Evolutionary conservation across 2,888 invertebrate species (phyloP).

Genomic region (Cheilosia vulpina): DNA sequence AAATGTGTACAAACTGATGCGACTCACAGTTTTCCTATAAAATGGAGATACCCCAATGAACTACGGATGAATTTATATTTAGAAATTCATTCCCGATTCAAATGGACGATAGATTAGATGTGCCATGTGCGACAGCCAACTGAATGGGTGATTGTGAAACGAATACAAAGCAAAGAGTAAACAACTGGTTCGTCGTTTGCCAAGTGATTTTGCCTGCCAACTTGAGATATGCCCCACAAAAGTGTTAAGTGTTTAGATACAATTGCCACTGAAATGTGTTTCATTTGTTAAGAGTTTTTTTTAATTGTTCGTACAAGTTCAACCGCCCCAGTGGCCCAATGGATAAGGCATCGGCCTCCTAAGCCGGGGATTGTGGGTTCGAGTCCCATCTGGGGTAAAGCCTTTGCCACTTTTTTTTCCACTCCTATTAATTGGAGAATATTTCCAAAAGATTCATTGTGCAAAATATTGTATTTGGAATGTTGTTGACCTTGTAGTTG

Average conservation of each 20-base stretch:
- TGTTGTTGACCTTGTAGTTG: too few relatives aligned
- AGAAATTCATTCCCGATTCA: slow-evolving; percentile 44
- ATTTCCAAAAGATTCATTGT: not conserved
- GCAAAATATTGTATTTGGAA: too few relatives aligned
- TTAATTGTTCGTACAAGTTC: not conserved
- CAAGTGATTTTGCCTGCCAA: too few relatives aligned
- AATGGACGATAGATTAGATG: not conserved
- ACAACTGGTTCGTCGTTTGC: not conserved
- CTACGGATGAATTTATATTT: slow-evolving; percentile 57
- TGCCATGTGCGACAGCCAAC: not conserved
- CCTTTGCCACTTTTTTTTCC: slow-evolving; percentile 54
- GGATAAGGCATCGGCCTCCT: slow-evolving; percentile 80
- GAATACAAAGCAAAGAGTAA: not conserved
- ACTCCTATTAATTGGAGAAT: not conserved
- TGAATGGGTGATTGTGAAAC: too few relatives aligned
- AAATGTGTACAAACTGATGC: slow-evolving; percentile 11
- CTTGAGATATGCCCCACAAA: too few relatives aligned
- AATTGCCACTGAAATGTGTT: not conserved
- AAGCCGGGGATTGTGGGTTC: slow-evolving; percentile 80
- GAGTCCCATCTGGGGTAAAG: slow-evolving; percentile 79
- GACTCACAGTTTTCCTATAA: slow-evolving; percentile 18
- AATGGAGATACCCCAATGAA: slow-evolving; percentile 46
- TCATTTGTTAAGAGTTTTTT: slow-evolving; percentile 57
- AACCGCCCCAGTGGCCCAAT: slow-evolving; percentile 79
- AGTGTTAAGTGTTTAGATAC: not conserved